Evolutionary conservation across 2,797 vertebrate genomes (phyloP).

Genomic region (Sciurus vulgaris): DNA sequence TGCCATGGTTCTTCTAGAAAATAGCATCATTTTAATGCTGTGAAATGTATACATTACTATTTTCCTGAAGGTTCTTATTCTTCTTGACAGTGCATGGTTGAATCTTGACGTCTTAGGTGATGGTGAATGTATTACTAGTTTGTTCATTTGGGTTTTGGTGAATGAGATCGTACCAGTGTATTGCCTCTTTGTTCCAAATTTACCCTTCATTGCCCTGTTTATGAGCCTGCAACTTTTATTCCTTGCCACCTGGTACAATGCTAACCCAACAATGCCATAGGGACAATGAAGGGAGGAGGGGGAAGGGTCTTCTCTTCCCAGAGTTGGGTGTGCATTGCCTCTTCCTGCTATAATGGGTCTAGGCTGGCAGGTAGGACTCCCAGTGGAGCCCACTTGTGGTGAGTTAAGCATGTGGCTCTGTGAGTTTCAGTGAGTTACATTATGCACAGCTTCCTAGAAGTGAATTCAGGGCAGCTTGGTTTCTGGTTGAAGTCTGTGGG

Average conservation of each 20-base stretch:
- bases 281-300: background rate
- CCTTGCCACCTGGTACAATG: background rate
- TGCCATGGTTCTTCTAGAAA: background rate
- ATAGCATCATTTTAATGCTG: background rate
- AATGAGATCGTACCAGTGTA: background rate
- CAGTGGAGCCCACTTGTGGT: background rate
- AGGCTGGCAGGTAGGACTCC: background rate
- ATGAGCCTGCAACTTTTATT: background rate
- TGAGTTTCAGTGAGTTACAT: background rate
- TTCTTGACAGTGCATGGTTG: background rate
- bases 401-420: background rate
- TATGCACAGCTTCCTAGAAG: background rate
- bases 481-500: background rate
- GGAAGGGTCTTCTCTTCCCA: background rate
- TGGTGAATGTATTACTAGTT: constrained; percentile 1
- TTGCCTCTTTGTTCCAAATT: background rate
- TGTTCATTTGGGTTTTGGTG: background rate
- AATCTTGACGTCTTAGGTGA: constrained; percentile 37
- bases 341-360: background rate
- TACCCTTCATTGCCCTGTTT: background rate
- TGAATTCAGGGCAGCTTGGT: background rate
- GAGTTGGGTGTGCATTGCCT: background rate
- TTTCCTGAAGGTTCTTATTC: background rate
- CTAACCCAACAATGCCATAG: background rate
- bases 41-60: background rate